These are phyloP conservation scores for Samia ricini DNA, from an alignment of 1,140 invertebrate species.

Conservation along the genomic window DNA sequence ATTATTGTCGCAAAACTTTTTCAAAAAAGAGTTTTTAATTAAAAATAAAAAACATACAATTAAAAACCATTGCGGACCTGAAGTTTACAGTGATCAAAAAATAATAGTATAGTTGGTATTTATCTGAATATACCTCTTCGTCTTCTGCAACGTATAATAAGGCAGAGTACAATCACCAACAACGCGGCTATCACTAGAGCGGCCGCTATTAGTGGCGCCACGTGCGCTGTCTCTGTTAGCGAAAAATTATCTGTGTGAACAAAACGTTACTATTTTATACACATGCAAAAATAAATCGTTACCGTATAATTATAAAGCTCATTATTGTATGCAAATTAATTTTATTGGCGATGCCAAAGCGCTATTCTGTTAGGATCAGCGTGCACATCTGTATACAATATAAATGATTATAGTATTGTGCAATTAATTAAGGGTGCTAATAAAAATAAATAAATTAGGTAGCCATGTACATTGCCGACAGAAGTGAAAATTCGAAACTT, in stretches of 20 bases:
- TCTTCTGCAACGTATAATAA: conserved; percentile 60
- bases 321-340: conserved; percentile 4
- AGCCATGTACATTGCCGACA: too few species aligned
- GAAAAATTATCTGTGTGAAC: conserved; percentile 66
- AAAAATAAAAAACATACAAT: too few species aligned
- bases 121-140: conserved; percentile 46
- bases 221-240: conserved; percentile 73
- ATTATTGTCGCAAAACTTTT: too few species aligned
- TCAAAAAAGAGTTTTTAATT: too few species aligned
- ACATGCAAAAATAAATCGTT: conserved; percentile 4
- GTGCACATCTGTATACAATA: background rate
- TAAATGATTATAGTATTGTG: too few species aligned
- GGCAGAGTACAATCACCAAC: conserved; percentile 62
- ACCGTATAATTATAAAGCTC: background rate
- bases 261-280: conserved; percentile 22
- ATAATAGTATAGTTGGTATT: background rate
- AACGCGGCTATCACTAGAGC: conserved; percentile 65
- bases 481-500: too few species aligned
- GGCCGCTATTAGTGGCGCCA: conserved; percentile 67
- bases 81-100: too few species aligned
- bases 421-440: too few species aligned
- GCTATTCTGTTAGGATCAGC: background rate
- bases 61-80: too few species aligned
- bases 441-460: too few species aligned
- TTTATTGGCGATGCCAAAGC: background rate